phyloP scores from a whole-genome alignment of 2,113 vertebrate genomes.

The Propithecus coquereli region DNA sequence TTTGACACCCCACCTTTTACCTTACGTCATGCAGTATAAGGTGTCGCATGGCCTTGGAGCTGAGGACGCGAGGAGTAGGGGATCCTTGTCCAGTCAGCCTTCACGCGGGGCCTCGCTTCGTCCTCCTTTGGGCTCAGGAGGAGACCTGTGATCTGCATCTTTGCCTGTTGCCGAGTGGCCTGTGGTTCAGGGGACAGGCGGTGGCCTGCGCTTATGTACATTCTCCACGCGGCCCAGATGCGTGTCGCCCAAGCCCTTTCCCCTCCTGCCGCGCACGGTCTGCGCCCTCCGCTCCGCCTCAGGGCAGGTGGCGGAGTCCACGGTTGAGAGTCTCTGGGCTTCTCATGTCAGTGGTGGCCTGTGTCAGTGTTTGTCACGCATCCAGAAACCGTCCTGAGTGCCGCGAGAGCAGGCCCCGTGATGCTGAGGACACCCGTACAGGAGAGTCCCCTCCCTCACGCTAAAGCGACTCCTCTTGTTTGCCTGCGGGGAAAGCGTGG shows the following conservation, averaged over 20 bases:
- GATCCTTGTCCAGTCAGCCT: rapidly evolving
- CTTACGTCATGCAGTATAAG: rapidly evolving
- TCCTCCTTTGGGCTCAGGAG: too few species aligned
- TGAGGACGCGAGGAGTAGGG: rapidly evolving
- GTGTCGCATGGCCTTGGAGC: background rate
- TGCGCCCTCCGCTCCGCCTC: background rate
- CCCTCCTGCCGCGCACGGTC: rapidly evolving
- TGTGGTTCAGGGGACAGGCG: too few species aligned
- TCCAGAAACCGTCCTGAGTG: background rate
- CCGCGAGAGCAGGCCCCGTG: background rate
- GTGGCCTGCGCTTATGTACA: too few species aligned
- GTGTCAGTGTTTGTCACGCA: too few species aligned
- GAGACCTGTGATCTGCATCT: rapidly evolving
- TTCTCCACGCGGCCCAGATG: background rate
- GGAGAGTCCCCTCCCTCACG: background rate
- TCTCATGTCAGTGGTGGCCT: background rate
- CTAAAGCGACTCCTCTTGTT: background rate
- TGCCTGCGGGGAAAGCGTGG: too few species aligned
- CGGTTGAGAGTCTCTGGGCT: background rate
- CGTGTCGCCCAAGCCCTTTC: rapidly evolving
- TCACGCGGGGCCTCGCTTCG: rapidly evolving
- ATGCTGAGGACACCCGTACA: rapidly evolving
- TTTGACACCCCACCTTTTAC: background rate
- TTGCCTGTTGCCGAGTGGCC: background rate
- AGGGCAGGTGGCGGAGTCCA: rapidly evolving